Percentiles rank a stretch among this genome's conserved stretches.
Evolutionary conservation across 1,140 invertebrate genomes (phyloP).

Genomic region (Sarcophaga peregrina): DNA sequence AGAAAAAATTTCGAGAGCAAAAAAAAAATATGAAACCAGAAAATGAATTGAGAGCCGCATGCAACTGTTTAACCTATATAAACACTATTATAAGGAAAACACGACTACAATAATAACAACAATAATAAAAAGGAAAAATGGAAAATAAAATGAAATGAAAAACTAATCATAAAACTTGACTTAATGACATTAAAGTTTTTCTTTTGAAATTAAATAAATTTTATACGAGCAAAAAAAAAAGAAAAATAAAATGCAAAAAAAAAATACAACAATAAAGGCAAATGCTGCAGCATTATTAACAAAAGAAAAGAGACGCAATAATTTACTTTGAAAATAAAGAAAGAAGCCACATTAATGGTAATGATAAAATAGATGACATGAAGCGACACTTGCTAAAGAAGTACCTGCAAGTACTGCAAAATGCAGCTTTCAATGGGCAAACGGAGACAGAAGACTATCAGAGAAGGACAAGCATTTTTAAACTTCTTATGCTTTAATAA

Average conservation of each 20-base stretch:
- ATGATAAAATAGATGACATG: too few relatives aligned
- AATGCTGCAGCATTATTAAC: background rate
- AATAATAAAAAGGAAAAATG: too few relatives aligned
- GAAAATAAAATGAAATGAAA: background rate
- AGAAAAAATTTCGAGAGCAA: too few relatives aligned
- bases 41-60: background rate
- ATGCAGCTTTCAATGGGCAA: too few relatives aligned
- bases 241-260: constrained; percentile 1
- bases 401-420: too few relatives aligned
- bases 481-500: too few relatives aligned
- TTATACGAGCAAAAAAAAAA: background rate
- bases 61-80: background rate
- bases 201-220: constrained; percentile 23
- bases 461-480: too few relatives aligned
- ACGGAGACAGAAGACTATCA: too few relatives aligned
- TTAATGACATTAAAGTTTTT: constrained; percentile 12
- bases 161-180: constrained; percentile 24
- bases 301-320: background rate
- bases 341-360: too few relatives aligned
- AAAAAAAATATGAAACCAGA: background rate
- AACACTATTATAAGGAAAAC: background rate
- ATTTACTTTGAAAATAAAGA: background rate
- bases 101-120: background rate
- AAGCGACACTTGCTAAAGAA: too few relatives aligned
- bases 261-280: background rate